These are phyloP conservation scores for Drosophila borealis DNA, from an alignment of 2,888 invertebrate species.

Conservation along the genomic window DNA sequence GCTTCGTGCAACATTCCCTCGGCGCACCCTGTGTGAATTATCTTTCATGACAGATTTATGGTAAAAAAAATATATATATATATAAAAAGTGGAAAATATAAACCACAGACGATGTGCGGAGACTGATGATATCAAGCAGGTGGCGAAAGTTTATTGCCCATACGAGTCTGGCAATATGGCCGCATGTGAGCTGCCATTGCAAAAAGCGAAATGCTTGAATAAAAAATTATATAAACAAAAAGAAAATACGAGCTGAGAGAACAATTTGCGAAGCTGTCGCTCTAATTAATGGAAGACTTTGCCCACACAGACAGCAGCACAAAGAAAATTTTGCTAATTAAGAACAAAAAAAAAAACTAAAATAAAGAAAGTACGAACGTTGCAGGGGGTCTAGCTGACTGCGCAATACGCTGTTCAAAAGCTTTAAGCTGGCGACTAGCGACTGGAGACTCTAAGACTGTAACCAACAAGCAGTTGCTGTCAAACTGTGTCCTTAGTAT, in stretches of 20 bases:
- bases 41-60: constrained; percentile 73
- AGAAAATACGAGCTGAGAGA: constrained; percentile 3
- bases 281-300: constrained; percentile 75
- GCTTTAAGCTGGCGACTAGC: not conserved
- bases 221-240: not conserved
- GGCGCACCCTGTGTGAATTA: constrained; percentile 23
- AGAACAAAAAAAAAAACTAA: too few species aligned
- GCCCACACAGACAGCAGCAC: constrained; percentile 58
- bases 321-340: constrained; percentile 75
- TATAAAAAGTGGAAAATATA: constrained; percentile 32
- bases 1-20: constrained; percentile 3
- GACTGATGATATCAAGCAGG: constrained; percentile 56
- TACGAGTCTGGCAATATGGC: constrained; percentile 20
- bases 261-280: constrained; percentile 43
- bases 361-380: constrained; percentile 2
- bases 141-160: constrained; percentile 63
- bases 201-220: constrained; percentile 3
- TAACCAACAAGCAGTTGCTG: too few species aligned
- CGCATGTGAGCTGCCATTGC: constrained; percentile 18
- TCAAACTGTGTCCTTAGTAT: too few species aligned
- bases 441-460: too few species aligned
- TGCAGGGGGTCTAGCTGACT: not conserved
- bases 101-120: constrained; percentile 55
- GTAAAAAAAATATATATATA: constrained; percentile 14
- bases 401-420: not conserved